A percentile compares a stretch with the other conserved stretches of the same genome.
These are phyloP conservation scores for Chrysolina americana DNA, from an alignment of 2,888 invertebrate genomes.

Conservation along the genomic window DNA sequence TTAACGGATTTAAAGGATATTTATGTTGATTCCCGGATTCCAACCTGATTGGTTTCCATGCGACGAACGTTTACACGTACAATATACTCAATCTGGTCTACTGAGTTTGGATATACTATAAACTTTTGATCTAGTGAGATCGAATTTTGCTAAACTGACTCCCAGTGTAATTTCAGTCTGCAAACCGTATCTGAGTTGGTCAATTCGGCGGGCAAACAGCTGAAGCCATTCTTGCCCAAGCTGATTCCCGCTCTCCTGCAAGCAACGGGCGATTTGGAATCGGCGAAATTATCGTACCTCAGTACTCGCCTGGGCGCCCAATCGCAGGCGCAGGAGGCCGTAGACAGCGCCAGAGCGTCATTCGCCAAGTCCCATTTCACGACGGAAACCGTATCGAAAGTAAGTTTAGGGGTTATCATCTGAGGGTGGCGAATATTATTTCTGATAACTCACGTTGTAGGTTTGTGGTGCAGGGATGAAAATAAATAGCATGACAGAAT, in stretches of 20 bases:
- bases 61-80: no score
- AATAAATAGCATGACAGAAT: no score
- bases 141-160: no score
- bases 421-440: not conserved
- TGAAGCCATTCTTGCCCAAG: constrained; percentile 85
- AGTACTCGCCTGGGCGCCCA: constrained; percentile 81
- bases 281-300: constrained; percentile 83
- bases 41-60: no score
- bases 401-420: constrained; percentile 60
- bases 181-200: constrained; percentile 90
- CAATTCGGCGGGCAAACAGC: constrained; percentile 81
- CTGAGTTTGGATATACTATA: no score
- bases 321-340: constrained; percentile 79
- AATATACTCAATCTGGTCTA: no score
- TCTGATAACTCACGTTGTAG: not conserved
- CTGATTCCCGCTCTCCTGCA: constrained; percentile 88
- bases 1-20: no score
- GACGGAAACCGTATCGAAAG: constrained; percentile 88
- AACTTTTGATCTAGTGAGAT: not conserved
- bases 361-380: constrained; percentile 89
- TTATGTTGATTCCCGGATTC: no score
- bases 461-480: not conserved
- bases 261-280: constrained; percentile 90
- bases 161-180: constrained; percentile 72
- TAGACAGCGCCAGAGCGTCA: constrained; percentile 86